Evolutionary conservation across 2,113 vertebrate genomes (phyloP).

Genomic region (Rhodinocichla rosea): DNA sequence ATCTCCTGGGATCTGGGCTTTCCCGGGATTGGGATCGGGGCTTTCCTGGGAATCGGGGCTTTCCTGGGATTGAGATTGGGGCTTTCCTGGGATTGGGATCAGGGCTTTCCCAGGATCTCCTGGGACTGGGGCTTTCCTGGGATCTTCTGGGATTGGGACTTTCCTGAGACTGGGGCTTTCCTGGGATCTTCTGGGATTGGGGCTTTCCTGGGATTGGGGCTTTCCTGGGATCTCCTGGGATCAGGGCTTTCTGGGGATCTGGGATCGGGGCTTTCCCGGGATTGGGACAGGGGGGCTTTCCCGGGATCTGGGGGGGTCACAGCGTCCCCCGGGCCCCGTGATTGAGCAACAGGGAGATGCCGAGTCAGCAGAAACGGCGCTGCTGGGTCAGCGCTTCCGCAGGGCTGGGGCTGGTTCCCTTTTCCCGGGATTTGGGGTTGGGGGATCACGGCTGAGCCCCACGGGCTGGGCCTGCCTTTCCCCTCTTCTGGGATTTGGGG

Average conservation of each 20-base stretch:
- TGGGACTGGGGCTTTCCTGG: rapidly evolving
- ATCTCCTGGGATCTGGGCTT: background rate
- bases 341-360: background rate
- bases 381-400: background rate
- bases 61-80: rapidly evolving
- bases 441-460: too few species aligned
- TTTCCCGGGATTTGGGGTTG: background rate
- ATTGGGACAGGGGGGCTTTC: too few species aligned
- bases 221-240: too few species aligned
- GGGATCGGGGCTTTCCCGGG: too few species aligned
- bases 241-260: too few species aligned
- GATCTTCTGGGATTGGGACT: rapidly evolving
- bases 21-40: too few species aligned
- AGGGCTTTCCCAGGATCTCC: background rate
- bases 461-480: background rate
- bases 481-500: background rate
- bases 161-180: too few species aligned
- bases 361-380: background rate
- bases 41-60: too few species aligned
- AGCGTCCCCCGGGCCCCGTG: background rate
- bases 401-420: rapidly evolving
- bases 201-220: too few species aligned
- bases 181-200: too few species aligned
- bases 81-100: background rate
- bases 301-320: background rate